Evolutionary conservation across 2,797 vertebrate species (phyloP).

Genomic region (Momotus momota): DNA sequence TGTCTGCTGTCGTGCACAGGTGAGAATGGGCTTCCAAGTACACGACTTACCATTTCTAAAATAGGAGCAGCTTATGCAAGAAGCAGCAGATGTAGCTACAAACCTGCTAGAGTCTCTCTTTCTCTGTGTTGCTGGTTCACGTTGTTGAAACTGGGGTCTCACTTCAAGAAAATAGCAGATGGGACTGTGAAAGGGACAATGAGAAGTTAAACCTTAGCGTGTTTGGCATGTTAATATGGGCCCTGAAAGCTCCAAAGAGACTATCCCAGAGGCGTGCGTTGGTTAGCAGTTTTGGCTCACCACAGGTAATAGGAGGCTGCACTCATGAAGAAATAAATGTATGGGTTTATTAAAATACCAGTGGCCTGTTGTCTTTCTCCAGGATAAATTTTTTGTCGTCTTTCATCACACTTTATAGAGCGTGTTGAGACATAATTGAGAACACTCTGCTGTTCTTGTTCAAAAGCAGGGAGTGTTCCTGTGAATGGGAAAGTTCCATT

Average conservation of each 20-base stretch:
- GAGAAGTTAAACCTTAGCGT: neutral
- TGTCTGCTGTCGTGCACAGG: neutral
- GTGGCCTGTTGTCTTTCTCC: neutral
- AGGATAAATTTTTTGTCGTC: slow-evolving; percentile 18
- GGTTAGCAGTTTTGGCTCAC: neutral
- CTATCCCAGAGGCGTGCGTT: neutral
- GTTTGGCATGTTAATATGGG: neutral
- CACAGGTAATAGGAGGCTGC: neutral
- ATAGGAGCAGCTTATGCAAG: neutral
- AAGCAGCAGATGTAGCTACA: neutral
- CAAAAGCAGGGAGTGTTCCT: slow-evolving; percentile 28
- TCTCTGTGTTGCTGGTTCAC: neutral
- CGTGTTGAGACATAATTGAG: slow-evolving; percentile 31
- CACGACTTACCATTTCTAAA: neutral
- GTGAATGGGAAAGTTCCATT: slow-evolving; percentile 39
- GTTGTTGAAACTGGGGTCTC: neutral
- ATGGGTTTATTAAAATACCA: slow-evolving; percentile 25
- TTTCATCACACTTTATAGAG: slow-evolving; percentile 41
- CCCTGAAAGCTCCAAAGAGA: neutral
- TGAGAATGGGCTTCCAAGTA: neutral
- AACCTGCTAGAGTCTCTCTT: neutral
- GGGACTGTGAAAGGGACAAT: neutral
- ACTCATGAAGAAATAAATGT: neutral
- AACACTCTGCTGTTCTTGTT: slow-evolving; percentile 1
- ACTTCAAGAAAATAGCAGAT: neutral